phyloP scores from a whole-genome alignment of 2,113 vertebrate species.

The Cynopterus brachyotis region DNA sequence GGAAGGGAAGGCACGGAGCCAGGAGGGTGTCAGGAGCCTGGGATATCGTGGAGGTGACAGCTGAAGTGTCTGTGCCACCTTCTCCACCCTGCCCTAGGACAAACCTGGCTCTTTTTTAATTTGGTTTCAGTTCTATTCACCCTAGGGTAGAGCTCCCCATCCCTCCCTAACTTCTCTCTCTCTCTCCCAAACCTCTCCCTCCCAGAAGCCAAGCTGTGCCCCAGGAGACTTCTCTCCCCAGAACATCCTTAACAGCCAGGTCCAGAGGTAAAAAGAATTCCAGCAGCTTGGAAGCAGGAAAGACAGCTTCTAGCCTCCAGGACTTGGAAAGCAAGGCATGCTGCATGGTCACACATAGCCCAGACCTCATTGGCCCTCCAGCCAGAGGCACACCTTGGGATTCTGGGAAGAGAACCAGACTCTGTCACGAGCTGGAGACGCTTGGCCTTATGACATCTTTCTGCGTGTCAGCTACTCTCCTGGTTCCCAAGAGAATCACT shows the following conservation, averaged over 20 bases:
- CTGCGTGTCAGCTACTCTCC: not conserved
- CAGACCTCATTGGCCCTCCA: not conserved
- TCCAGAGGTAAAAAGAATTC: not conserved
- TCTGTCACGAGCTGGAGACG: too few relatives aligned
- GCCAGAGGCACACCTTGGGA: not conserved
- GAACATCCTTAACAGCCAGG: not conserved
- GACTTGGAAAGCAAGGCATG: not conserved
- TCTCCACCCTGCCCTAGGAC: not conserved
- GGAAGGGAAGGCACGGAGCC: not conserved
- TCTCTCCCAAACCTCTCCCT: not conserved
- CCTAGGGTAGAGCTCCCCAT: not conserved
- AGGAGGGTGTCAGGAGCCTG: not conserved
- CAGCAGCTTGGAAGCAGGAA: not conserved
- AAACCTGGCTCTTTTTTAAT: not conserved
- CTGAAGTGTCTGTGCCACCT: accelerated
- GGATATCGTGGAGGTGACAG: not conserved
- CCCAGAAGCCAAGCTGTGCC: too few relatives aligned
- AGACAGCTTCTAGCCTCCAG: not conserved
- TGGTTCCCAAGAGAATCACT: not conserved
- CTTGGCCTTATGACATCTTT: not conserved
- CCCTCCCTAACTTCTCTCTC: not conserved
- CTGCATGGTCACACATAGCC: not conserved
- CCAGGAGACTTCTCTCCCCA: not conserved
- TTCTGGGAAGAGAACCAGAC: not conserved
- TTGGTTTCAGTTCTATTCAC: not conserved